Conservation (phyloP, 2,113 vertebrate genomes). For the Tauraco erythrolophus region DNA sequence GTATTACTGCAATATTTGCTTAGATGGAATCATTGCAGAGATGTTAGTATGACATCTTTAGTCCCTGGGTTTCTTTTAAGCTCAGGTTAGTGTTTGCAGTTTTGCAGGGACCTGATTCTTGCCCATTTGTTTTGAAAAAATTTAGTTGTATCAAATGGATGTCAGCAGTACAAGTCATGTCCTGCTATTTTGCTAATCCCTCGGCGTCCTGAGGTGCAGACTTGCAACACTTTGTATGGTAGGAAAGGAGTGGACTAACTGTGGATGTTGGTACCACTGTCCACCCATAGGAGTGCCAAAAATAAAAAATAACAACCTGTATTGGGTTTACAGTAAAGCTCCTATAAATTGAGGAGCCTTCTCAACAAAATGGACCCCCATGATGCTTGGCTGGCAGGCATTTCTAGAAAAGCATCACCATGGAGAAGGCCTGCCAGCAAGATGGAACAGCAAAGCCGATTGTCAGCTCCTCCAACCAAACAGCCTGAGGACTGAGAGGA, state of each 20-base stretch:
- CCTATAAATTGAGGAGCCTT: not conserved
- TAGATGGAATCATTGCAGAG: not conserved
- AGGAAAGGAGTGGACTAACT: not conserved
- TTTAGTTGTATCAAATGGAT: not conserved
- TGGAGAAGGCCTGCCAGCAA: not conserved
- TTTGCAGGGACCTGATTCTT: not conserved
- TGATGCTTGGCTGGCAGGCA: not conserved
- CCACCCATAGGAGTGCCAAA: not conserved
- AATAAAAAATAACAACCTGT: not conserved
- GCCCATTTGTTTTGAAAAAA: not conserved
- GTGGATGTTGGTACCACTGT: not conserved
- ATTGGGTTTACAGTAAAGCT: not conserved
- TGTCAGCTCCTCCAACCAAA: not conserved
- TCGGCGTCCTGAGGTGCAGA: not conserved
- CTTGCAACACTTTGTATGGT: fast-evolving
- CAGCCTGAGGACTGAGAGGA: not conserved
- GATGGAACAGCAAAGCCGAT: not conserved
- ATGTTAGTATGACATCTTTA: not conserved
- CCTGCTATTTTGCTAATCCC: not conserved
- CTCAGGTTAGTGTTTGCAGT: not conserved
- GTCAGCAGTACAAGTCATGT: not conserved
- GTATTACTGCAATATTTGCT: not conserved
- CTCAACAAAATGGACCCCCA: not conserved
- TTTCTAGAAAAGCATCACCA: not conserved
- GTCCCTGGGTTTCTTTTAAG: not conserved